Conservation (phyloP, 1,140 invertebrate genomes). For the Dolichoris vasculosae region DNA sequence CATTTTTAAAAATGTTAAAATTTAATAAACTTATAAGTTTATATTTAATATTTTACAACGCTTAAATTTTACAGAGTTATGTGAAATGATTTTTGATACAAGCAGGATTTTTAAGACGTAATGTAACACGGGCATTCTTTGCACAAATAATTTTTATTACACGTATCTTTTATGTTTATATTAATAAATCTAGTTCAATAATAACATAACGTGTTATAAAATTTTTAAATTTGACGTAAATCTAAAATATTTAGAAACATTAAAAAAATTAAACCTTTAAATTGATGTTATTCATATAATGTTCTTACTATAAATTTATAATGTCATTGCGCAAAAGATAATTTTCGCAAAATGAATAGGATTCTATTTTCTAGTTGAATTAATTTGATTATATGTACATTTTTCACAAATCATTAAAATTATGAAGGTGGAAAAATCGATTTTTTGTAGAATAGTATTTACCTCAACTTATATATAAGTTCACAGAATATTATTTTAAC, state of each 20-base stretch:
- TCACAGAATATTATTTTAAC: not conserved
- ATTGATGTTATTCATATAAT: not conserved
- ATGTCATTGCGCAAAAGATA: not conserved
- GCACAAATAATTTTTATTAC: constrained; percentile 3
- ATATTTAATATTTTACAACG: too few species aligned
- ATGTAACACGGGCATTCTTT: not conserved
- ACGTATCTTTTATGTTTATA: not conserved
- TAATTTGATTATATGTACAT: not conserved
- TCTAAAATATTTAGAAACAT: not conserved
- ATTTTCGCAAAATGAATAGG: not conserved
- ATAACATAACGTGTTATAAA: not conserved
- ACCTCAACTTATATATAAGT: not conserved
- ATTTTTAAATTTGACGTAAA: not conserved
- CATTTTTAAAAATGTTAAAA: too few species aligned
- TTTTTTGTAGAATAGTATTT: not conserved
- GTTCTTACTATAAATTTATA: not conserved
- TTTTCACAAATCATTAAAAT: not conserved
- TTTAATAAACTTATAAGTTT: too few species aligned
- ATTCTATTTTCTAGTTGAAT: not conserved
- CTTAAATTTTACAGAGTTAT: too few species aligned
- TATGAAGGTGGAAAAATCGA: not conserved
- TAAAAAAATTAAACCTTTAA: not conserved
- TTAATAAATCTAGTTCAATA: not conserved
- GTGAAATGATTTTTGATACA: not conserved
- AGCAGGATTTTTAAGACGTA: not conserved